phyloP scores from a whole-genome alignment of 92 coral and sea anemone genomes.

The Metridium senile region DNA sequence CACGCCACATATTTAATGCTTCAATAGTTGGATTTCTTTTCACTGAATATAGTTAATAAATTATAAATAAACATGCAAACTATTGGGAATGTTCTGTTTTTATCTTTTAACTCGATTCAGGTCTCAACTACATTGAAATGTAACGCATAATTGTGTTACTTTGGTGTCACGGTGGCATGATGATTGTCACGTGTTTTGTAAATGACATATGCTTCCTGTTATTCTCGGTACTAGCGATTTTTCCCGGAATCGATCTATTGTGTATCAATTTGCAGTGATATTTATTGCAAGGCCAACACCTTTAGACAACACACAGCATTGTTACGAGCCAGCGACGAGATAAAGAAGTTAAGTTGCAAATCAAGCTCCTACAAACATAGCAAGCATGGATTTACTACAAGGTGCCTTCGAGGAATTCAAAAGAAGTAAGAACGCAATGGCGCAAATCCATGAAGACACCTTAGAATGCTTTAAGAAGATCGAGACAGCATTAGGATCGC shows the following conservation, averaged over 20 bases:
- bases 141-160: background rate
- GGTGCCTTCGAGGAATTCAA: conserved; percentile 58
- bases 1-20: background rate
- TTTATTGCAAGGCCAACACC: background rate
- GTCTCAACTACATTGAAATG: background rate
- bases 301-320: background rate
- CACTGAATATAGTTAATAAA: too few relatives aligned
- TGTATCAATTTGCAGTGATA: background rate
- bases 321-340: background rate
- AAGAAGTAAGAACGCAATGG: conserved; percentile 37
- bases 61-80: too few relatives aligned
- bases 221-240: conserved; percentile 23
- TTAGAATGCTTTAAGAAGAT: conserved; percentile 50
- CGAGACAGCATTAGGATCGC: conserved; percentile 10
- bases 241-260: conserved; percentile 9
- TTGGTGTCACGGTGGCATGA: background rate
- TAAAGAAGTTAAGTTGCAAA: background rate
- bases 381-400: conserved; percentile 28
- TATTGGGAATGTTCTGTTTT: too few relatives aligned
- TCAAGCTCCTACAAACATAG: too few relatives aligned
- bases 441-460: conserved; percentile 50
- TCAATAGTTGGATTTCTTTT: too few relatives aligned
- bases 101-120: background rate
- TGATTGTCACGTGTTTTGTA: background rate
- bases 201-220: background rate